Evolutionary conservation across 1,140 invertebrate genomes (phyloP).

Genomic region (Heliconius himera): DNA sequence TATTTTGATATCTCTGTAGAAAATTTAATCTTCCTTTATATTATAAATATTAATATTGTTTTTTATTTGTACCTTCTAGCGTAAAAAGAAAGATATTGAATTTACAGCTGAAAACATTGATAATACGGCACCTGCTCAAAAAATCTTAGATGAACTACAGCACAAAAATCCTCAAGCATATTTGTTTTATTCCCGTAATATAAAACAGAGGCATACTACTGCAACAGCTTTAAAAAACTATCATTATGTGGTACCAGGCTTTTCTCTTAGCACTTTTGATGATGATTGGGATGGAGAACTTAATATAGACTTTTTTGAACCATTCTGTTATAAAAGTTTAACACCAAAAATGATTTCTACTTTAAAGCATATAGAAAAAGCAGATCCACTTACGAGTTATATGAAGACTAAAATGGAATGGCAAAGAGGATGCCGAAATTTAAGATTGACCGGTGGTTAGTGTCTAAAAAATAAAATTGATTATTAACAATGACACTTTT

Average conservation of each 20-base stretch:
- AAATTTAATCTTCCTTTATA: not conserved
- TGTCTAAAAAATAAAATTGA: slow-evolving; percentile 38
- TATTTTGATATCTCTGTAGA: not conserved
- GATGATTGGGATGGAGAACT: slow-evolving; percentile 69
- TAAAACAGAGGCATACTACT: slow-evolving; percentile 48
- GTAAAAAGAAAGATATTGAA: slow-evolving; percentile 14
- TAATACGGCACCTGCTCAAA: slow-evolving; percentile 53
- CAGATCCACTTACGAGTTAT: slow-evolving; percentile 60
- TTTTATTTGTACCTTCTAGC: not conserved
- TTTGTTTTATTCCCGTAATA: slow-evolving; percentile 49
- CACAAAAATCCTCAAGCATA: slow-evolving; percentile 57
- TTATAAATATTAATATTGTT: slow-evolving; percentile 2
- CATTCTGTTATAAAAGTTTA: slow-evolving; percentile 62
- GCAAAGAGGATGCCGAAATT: slow-evolving; percentile 40
- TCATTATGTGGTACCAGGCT: slow-evolving; percentile 57
- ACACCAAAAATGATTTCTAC: slow-evolving; percentile 63
- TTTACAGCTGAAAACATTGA: slow-evolving; percentile 50
- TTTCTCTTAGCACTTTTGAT: slow-evolving; percentile 61
- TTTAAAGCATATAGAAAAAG: slow-evolving; percentile 48
- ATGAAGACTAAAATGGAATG: slow-evolving; percentile 61
- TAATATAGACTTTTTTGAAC: slow-evolving; percentile 59
- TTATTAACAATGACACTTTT: slow-evolving; percentile 17
- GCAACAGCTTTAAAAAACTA: slow-evolving; percentile 33
- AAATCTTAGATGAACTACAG: slow-evolving; percentile 55
- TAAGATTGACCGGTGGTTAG: slow-evolving; percentile 52